Conservation (phyloP, 2,113 vertebrate genomes). For the Lagopus leucura region DNA sequence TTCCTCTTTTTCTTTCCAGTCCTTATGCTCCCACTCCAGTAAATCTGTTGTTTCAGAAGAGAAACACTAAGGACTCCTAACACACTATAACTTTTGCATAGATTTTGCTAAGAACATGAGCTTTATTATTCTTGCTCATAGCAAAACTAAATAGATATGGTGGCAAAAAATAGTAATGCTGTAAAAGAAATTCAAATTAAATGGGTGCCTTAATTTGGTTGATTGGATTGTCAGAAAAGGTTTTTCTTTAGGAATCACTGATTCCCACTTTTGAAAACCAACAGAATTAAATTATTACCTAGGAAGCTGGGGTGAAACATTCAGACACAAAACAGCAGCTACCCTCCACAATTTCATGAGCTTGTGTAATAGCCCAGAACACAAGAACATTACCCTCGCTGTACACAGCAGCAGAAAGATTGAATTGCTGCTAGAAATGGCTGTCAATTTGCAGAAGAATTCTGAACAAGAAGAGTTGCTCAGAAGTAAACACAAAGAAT, state of each 20-base stretch:
- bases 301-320: background rate
- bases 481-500: background rate
- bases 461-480: background rate
- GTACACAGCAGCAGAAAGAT: background rate
- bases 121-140: background rate
- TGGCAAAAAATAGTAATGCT: background rate
- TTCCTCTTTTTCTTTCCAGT: background rate
- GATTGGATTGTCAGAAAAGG: background rate
- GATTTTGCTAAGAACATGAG: background rate
- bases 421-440: constrained; percentile 14
- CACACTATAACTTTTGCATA: background rate
- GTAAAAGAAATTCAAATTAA: constrained; percentile 14
- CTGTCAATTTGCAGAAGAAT: background rate
- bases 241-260: constrained; percentile 1
- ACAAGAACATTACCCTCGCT: background rate
- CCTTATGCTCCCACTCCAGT: rapidly evolving
- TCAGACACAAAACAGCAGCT: background rate
- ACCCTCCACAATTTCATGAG: background rate
- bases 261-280: constrained; percentile 16
- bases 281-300: background rate
- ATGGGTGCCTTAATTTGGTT: background rate
- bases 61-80: background rate
- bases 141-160: constrained; percentile 3
- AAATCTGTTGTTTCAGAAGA: background rate
- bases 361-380: constrained; percentile 37